Percentiles rank a stretch among this genome's conserved stretches.
phyloP scores from a whole-genome alignment of 2,797 vertebrate species.

The Gallirallus australis region DNA sequence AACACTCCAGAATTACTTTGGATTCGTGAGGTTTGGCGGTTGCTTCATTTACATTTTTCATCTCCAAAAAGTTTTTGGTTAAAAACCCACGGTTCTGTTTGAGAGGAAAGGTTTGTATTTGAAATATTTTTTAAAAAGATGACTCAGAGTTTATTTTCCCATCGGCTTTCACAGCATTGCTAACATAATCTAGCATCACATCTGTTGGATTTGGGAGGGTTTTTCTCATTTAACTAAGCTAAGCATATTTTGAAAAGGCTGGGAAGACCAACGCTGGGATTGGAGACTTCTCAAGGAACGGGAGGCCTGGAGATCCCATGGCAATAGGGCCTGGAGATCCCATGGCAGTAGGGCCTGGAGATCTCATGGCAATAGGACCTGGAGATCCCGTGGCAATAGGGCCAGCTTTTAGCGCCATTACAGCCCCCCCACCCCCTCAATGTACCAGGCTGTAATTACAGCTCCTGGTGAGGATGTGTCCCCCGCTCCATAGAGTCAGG shows the following conservation, averaged over 20 bases:
- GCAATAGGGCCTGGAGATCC: not conserved
- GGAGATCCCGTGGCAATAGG: not conserved
- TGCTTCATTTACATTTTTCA: not conserved
- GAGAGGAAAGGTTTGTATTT: not conserved
- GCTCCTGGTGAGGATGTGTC: not conserved
- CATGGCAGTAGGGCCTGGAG: not conserved
- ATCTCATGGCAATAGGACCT: not conserved
- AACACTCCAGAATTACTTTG: not conserved
- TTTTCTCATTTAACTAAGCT: not conserved
- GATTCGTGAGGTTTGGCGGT: not conserved
- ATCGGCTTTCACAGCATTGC: constrained; percentile 27
- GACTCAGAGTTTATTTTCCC: constrained; percentile 54
- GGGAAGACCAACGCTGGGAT: not conserved
- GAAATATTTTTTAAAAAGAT: not conserved
- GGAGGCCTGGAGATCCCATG: not conserved
- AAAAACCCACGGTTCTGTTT: not conserved
- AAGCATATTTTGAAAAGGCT: not conserved
- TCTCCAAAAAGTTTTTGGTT: not conserved
- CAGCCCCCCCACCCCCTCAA: not conserved
- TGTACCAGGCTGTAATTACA: not conserved
- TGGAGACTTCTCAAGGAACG: not conserved
- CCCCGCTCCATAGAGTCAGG: not conserved
- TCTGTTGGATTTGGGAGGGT: not conserved
- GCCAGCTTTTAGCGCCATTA: not conserved
- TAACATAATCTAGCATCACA: not conserved